phyloP scores from a whole-genome alignment of 2,888 invertebrate species.

The Andrena camellia region DNA sequence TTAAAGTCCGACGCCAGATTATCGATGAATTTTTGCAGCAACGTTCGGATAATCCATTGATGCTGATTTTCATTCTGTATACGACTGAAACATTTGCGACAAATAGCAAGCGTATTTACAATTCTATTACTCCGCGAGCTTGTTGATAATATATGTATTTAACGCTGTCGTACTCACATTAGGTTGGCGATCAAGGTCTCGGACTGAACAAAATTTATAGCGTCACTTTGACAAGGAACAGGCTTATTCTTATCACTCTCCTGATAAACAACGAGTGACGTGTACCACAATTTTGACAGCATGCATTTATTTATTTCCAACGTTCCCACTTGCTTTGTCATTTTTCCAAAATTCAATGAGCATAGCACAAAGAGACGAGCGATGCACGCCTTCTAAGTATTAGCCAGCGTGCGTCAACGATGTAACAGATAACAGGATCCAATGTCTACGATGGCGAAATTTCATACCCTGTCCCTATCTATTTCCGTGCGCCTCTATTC shows the following conservation, averaged over 20 bases:
- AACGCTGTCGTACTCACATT: conserved; percentile 51
- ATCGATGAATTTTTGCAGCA: conserved; percentile 66
- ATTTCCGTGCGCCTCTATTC: no score
- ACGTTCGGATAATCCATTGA: conserved; percentile 74
- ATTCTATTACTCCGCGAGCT: not conserved
- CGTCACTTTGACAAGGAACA: conserved; percentile 30
- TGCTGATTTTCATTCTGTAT: conserved; percentile 60
- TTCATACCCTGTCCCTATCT: no score
- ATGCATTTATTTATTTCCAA: conserved; percentile 76
- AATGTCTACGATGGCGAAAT: not conserved
- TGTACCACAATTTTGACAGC: conserved; percentile 80
- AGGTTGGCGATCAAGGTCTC: conserved; percentile 33
- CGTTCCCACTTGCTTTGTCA: conserved; percentile 69
- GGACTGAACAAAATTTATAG: conserved; percentile 37
- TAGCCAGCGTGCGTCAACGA: conserved; percentile 17
- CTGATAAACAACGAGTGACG: conserved; percentile 72
- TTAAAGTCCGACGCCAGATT: conserved; percentile 48
- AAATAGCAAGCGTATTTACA: not conserved
- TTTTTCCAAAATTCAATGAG: conserved; percentile 52
- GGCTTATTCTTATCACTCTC: conserved; percentile 54
- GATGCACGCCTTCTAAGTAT: conserved; percentile 3
- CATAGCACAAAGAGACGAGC: conserved; percentile 18
- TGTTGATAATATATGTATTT: no score
- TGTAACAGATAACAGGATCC: conserved; percentile 9
- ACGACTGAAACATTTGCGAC: conserved; percentile 36